phyloP scores from a whole-genome alignment of 2,797 vertebrate species.

The Mallotus villosus region DNA sequence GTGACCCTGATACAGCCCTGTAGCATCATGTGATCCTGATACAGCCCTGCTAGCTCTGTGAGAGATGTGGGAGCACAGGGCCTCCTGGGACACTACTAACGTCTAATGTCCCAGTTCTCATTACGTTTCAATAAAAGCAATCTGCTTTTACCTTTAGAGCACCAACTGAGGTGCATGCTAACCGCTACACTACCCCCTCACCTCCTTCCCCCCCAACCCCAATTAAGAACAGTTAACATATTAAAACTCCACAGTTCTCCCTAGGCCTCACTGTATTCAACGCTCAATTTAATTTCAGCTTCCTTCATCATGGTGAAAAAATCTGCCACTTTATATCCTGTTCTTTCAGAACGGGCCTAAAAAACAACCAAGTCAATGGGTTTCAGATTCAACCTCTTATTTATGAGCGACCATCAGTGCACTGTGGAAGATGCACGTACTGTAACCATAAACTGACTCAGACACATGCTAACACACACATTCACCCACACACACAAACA shows the following conservation, averaged over 20 bases:
- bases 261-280: slow-evolving; percentile 64
- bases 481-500: too few relatives aligned
- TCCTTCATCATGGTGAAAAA: slow-evolving; percentile 51
- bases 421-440: slow-evolving; percentile 15
- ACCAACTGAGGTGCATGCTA: slow-evolving; percentile 72
- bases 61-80: slow-evolving; percentile 49
- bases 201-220: slow-evolving; percentile 67
- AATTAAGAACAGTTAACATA: slow-evolving; percentile 76
- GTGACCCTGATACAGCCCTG: slow-evolving; percentile 39
- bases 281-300: slow-evolving; percentile 65
- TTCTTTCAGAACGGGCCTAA: background rate
- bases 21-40: slow-evolving; percentile 42
- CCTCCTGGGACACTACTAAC: slow-evolving; percentile 70
- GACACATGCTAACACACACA: background rate
- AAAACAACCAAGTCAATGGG: slow-evolving; percentile 5
- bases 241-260: slow-evolving; percentile 72
- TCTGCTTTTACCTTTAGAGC: slow-evolving; percentile 75
- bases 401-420: slow-evolving; percentile 13
- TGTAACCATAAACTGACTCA: background rate
- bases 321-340: slow-evolving; percentile 28
- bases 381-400: slow-evolving; percentile 22
- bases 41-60: slow-evolving; percentile 30
- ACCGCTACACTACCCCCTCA: slow-evolving; percentile 66
- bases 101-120: slow-evolving; percentile 75
- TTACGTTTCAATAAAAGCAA: slow-evolving; percentile 77